Conservation (phyloP, 1,140 invertebrate genomes). For the Contarinia nasturtii region DNA sequence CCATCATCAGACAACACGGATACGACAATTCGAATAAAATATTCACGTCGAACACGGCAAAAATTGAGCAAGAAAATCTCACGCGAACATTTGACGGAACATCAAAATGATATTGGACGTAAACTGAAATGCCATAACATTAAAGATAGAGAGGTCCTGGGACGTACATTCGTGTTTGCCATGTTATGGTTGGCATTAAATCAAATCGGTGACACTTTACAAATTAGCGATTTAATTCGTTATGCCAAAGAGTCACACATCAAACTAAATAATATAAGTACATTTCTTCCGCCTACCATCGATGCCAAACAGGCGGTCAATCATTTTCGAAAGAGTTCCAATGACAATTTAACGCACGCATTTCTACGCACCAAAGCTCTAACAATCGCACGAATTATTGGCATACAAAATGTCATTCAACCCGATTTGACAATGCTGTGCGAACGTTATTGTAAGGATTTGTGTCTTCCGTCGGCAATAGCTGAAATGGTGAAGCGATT, state of each 20-base stretch:
- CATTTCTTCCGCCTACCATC: constrained; percentile 33
- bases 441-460: constrained; percentile 30
- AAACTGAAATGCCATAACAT: background rate
- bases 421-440: constrained; percentile 28
- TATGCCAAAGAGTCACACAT: constrained; percentile 37
- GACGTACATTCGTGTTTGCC: constrained; percentile 23
- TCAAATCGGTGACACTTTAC: constrained; percentile 31
- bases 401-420: constrained; percentile 18
- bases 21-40: constrained; percentile 7
- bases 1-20: constrained; percentile 14
- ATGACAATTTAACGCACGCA: constrained; percentile 8
- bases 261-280: constrained; percentile 29
- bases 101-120: background rate
- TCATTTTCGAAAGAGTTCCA: background rate
- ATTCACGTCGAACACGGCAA: constrained; percentile 17
- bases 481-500: constrained; percentile 14
- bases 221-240: constrained; percentile 35
- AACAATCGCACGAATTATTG: constrained; percentile 24
- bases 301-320: background rate
- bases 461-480: constrained; percentile 29
- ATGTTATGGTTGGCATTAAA: constrained; percentile 32
- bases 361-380: constrained; percentile 15
- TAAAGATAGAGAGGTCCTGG: background rate
- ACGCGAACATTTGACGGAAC: background rate
- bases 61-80: constrained; percentile 14